Conservation (phyloP, 2,888 invertebrate species). For the Mayetiola destructor region DNA sequence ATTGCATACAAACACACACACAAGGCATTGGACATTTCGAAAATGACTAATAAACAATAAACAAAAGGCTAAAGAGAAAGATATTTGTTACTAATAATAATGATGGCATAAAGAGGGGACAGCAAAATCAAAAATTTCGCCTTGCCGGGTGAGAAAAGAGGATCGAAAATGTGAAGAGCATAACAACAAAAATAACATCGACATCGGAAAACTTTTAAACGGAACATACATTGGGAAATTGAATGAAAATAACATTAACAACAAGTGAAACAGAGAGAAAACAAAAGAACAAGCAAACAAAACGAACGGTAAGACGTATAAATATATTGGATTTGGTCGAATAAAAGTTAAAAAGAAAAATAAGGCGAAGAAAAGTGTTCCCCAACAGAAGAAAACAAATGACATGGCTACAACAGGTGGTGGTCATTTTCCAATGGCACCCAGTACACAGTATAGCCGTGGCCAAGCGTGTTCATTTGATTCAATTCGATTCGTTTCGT, state of each 20-base stretch:
- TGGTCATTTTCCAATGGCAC: conserved; percentile 12
- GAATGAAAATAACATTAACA: background rate
- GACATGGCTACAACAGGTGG: conserved; percentile 13
- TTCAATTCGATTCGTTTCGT: no score
- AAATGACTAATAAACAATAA: conserved; percentile 10
- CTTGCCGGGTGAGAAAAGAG: background rate
- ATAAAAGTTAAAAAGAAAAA: no score
- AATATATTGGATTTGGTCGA: no score
- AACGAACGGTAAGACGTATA: background rate
- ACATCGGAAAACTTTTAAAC: conserved; percentile 12
- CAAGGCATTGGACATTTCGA: conserved; percentile 1
- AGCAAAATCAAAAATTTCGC: background rate
- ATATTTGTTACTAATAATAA: background rate
- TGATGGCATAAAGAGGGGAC: background rate
- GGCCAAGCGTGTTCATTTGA: no score
- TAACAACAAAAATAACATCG: background rate
- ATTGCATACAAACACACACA: no score
- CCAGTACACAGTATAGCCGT: no score
- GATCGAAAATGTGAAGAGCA: conserved; percentile 2
- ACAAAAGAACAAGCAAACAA: background rate
- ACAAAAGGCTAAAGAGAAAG: background rate
- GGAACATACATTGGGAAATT: conserved; percentile 7
- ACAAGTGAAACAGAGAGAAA: background rate
- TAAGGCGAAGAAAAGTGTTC: no score
- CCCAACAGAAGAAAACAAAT: no score